Percentiles rank a stretch among this genome's conserved stretches.
These are phyloP conservation scores for Colletes latitarsis DNA, from an alignment of 1,140 invertebrate genomes.

Conservation along the genomic window DNA sequence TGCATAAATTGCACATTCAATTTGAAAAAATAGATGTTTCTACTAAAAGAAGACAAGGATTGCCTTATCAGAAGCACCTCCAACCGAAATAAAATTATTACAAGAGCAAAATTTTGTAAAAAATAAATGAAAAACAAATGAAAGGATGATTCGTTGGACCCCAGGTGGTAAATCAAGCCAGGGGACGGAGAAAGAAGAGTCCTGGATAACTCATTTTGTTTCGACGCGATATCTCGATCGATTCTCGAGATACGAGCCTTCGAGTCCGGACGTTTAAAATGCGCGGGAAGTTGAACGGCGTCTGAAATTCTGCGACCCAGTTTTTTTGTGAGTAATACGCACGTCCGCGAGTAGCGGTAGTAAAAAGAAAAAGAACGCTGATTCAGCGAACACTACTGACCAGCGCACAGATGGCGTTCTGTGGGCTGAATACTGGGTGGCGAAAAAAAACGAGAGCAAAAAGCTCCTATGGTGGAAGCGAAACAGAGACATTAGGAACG, in stretches of 20 bases:
- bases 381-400: neutral
- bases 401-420: neutral
- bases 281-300: neutral
- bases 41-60: no score
- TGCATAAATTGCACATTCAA: no score
- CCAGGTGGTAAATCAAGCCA: no score
- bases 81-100: no score
- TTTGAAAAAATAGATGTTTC: no score
- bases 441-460: no score
- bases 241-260: conserved; percentile 8
- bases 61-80: no score
- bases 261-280: neutral
- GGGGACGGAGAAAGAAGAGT: no score
- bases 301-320: conserved; percentile 6
- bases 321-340: neutral
- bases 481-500: neutral
- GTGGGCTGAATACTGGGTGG: no score
- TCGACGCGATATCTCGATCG: neutral
- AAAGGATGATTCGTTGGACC: no score
- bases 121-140: no score
- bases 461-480: neutral
- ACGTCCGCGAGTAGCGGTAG: neutral
- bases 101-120: no score
- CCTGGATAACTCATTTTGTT: conserved; percentile 1
- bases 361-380: neutral